Evolutionary conservation across 1,140 invertebrate species (phyloP), one percentile per base, ranked within the genome.

Genomic region (Drosophila auraria): DNA sequence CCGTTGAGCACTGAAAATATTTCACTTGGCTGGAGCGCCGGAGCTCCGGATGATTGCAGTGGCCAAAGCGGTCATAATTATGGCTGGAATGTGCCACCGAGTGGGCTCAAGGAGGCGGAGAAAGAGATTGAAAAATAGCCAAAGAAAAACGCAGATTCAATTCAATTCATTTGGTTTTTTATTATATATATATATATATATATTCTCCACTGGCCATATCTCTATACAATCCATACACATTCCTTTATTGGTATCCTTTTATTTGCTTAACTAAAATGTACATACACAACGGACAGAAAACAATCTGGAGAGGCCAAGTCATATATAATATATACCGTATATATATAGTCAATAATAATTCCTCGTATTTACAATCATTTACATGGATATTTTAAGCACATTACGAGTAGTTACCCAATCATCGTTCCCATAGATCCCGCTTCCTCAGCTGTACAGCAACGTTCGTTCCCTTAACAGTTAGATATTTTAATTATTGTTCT

Each of bases 401-500:
- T 80, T 62, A 70, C 57, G 75, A 70, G 62, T 58, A 78, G 47
- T 82, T 71, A 72, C 66, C 80, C 64, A 81, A 70, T 71, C 40
- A 38, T 71, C 65, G 50, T 71, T 73, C 69, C 68, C 57, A 76
- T 45, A 25, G 47, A 42, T 40, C 9, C 14, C 33, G 40, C 30
- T 69, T 20, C 38, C 40, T 53, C 51, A 49, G 68, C 82, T 84
- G 82, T 84, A 86, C 82, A 84, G 78, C 74, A 74, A 61, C 80
- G 20, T 40, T 83, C 57, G 14, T 20, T 61, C 20, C 78, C 61
- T 68, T 77, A 76, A 42, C 58, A 60, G 44, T 66, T 87, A 87
- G 68, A 65, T 87, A 87, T 71, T 89, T 87, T 87, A 89, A 87
- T 87, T 87, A 87, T 87, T 87, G 83, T 87, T 87, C 83, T 87